phyloP scores from a whole-genome alignment of 2,797 vertebrate genomes.

The Sebastes taczanowskii region DNA sequence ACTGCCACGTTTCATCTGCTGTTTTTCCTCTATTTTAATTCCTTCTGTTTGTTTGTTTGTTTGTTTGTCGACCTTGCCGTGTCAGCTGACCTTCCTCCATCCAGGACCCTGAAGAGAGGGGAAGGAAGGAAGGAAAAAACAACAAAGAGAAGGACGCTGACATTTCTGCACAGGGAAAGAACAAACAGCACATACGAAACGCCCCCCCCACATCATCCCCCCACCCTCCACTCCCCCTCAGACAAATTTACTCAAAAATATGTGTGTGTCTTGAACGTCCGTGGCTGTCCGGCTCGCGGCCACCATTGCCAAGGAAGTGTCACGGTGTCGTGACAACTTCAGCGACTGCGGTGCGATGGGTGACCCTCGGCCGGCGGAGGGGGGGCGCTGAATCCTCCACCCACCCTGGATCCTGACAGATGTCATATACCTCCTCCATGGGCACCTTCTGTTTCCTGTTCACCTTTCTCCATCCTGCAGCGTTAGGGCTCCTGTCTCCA shows the following conservation, averaged over 20 bases:
- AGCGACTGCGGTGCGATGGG: slow-evolving; percentile 74
- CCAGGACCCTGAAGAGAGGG: slow-evolving; percentile 66
- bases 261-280: slow-evolving; percentile 70
- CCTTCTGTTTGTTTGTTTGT: slow-evolving; percentile 72
- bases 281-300: slow-evolving; percentile 64
- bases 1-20: slow-evolving; percentile 64
- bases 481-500: slow-evolving; percentile 79
- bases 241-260: slow-evolving; percentile 78
- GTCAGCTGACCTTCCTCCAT: slow-evolving; percentile 82
- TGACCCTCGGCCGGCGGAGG: slow-evolving; percentile 78
- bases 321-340: slow-evolving; percentile 80
- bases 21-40: slow-evolving; percentile 80
- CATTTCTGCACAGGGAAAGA: slow-evolving; percentile 72
- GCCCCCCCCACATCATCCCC: slow-evolving; percentile 14
- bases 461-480: slow-evolving; percentile 85
- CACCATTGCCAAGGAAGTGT: slow-evolving; percentile 83
- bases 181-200: slow-evolving; percentile 70
- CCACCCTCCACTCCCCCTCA: slow-evolving; percentile 44
- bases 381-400: slow-evolving; percentile 66
- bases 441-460: slow-evolving; percentile 84
- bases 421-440: slow-evolving; percentile 85
- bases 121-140: slow-evolving; percentile 1
- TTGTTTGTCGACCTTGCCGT: slow-evolving; percentile 84
- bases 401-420: slow-evolving; percentile 81
- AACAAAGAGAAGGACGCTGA: slow-evolving; percentile 64